Base-by-base conservation (phyloP, 2,888 invertebrate species). In the Saturnia japonica region DNA sequence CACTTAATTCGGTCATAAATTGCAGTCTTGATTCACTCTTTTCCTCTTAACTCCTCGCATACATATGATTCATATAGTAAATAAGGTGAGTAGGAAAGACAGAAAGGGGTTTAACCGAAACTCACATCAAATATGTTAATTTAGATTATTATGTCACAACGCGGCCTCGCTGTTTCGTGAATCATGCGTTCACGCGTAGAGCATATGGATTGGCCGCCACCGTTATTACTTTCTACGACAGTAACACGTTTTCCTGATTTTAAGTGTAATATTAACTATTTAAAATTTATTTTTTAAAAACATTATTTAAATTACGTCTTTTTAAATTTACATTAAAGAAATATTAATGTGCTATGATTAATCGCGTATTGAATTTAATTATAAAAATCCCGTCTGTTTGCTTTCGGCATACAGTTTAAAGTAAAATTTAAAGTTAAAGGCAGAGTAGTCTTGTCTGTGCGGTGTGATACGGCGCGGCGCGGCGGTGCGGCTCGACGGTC, bases 221-320 rank as follows among this genome's bases (percentile, higher is more conserved):
- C 93, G 93, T 93, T 93, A 92, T 90, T 92, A 92, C 91, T 93
- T 93, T 92, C 92, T 91, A 89, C 87, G 82, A 85, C 81, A 80
- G 75, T 76, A 80, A 80, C 28, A 60, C 83, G 82, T 80, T 78
- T 84, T 83, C 82, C 78, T 43, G 11, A 57, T 71, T 68, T 67
- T 28, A 22, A 60, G n/a, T 19, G 19, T 28, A 34, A 47, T 43
- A 45, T 16, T 8, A 69, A 57, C 19, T 22, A 16, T 47, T 47
- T 6, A 14, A 47, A 47, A n/a, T 22, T 1, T 22, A 22, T 12
- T 19, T 62, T 14, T n/a, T 43, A 12, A 47, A 45, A 28, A 60
- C 19, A 54, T 54, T 54, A 6, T 54, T 54, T 7, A 57, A 57
- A 57, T 57, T 25, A 25, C 14, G 4, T 25, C 3, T 25, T 4